Base-by-base conservation (phyloP, 1,140 invertebrate species). In the Eriocheir sinensis region DNA sequence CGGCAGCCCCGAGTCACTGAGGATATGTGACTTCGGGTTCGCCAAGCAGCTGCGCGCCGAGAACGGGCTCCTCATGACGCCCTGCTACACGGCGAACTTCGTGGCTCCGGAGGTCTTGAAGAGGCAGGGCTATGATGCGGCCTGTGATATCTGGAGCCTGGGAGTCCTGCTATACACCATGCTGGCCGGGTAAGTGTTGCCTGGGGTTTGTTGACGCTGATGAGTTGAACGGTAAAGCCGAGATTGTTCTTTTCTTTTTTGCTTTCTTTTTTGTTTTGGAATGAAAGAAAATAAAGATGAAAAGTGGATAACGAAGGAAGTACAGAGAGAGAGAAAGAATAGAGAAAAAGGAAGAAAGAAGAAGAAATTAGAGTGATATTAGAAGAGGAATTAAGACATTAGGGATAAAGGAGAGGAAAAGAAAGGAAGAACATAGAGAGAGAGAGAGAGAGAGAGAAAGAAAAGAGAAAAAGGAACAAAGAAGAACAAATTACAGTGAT, bases 61-160 rank as follows among this genome's bases (percentile, higher is more conserved):
- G 96, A 99, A 99, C 97, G 99, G 99, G 34, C 97, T 99, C 8
- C 97, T 99, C 21, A 99, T 99, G 99, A 99, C 99, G 0, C 99
- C 99, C 2, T 99, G 99, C 97, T 99, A 99, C 96, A 99, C 99
- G 21, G 99, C 99, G 4, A 99, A 99, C 97, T 99, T 99, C 97
- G 99, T 99, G 0, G 99, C 99, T 4, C 99, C 99, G 0, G 99
- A 99, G 97, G 99, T 99, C 17, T 97, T 99, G 3, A 99, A 99
- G 96, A 98, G 98, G 41, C 99, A 99, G 97, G 99, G 99, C 0
- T 99, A 99, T 96, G 99, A 99, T 97, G 98, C 99, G 92, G 99
- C 99, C 60, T 99, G 99, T 97, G 99, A 99, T 97, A 99, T 99
- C 94, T 99, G 99, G 99, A 99, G 99, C 95, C 97, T 99, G 93